Evolutionary conservation across 1,140 invertebrate genomes (phyloP), one percentile per base, ranked within the genome.

Genomic region (Monochamus saltuarius): DNA sequence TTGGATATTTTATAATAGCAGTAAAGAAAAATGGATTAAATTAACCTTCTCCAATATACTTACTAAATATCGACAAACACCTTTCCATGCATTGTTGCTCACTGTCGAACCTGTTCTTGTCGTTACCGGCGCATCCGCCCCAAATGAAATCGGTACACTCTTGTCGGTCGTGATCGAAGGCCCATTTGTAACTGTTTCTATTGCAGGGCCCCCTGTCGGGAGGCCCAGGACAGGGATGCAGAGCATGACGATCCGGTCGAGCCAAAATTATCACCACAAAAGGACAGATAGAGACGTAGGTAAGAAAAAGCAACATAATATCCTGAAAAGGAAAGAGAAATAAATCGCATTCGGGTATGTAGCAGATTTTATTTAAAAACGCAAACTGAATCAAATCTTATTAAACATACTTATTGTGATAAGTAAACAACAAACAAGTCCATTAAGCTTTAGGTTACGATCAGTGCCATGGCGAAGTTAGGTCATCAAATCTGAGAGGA

Each of bases 51-150:
- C 22, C 22, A 29, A 29, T 29, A 29, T 29, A 29, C 22, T 29
- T 29, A 29, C 22, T 29, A 3, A 29, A 29, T 29, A 29, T 29
- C 22, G 22, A 29, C 22, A 84, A 73, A 73, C 87, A 89, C 61
- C 82, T 79, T 62, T 84, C 78, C 42, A 88, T 77, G 69, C 90
- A 93, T 62, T 89, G 85, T 8, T 82, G 78, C 75, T 89, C 86
- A 11, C 84, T 85, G 64, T 86, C 83, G 75, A 93, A 93, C 59
- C 88, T 81, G 77, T 93, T 93, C 55, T 85, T 82, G 46, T 81
- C 78, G 73, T 91, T 92, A 17, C 88, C 89, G 40, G 83, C 80
- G 72, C 90, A 92, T 29, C 90, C 90, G 45, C 89, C 87, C 79
- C 88, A 94, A 17, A 83, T 80, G 69, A 94, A 94, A 49, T 82